These are phyloP conservation scores for Aphelenchoides fujianensis DNA, from an alignment of 1,140 invertebrate genomes.

Conservation along the genomic window DNA sequence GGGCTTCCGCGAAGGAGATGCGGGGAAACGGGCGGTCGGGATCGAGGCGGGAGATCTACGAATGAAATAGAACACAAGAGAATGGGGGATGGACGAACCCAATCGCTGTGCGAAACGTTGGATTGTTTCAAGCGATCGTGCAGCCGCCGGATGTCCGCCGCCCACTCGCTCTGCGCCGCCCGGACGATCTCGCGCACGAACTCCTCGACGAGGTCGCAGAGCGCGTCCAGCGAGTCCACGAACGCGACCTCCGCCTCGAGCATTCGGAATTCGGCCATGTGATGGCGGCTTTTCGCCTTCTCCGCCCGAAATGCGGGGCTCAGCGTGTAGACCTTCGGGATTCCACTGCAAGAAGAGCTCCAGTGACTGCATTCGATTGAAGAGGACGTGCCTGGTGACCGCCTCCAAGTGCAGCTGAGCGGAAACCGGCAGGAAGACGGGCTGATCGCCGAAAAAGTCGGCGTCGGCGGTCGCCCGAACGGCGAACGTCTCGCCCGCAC, in stretches of 20 bases:
- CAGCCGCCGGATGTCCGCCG: constrained; percentile 14
- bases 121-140: too few species aligned
- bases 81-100: too few species aligned
- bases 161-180: constrained; percentile 22
- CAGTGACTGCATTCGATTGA: too few species aligned
- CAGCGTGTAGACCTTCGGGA: constrained; percentile 81
- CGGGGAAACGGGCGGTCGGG: background rate
- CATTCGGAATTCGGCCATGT: constrained; percentile 96
- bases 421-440: constrained; percentile 81
- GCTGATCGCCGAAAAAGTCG: constrained; percentile 33
- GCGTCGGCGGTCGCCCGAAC: constrained; percentile 64
- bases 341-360: background rate
- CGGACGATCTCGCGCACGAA: constrained; percentile 24
- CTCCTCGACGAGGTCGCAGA: constrained; percentile 41
- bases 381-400: constrained; percentile 25
- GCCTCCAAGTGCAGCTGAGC: constrained; percentile 92
- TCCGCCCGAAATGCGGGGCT: constrained; percentile 91
- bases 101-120: too few species aligned
- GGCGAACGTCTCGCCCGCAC: constrained; percentile 84
- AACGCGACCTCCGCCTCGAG: constrained; percentile 90
- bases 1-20: too few species aligned
- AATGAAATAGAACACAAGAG: too few species aligned
- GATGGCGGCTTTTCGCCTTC: constrained; percentile 78
- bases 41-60: too few species aligned
- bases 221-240: constrained; percentile 68